Evolutionary conservation across 2,888 invertebrate genomes (phyloP).

Genomic region (Eurois occulta): DNA sequence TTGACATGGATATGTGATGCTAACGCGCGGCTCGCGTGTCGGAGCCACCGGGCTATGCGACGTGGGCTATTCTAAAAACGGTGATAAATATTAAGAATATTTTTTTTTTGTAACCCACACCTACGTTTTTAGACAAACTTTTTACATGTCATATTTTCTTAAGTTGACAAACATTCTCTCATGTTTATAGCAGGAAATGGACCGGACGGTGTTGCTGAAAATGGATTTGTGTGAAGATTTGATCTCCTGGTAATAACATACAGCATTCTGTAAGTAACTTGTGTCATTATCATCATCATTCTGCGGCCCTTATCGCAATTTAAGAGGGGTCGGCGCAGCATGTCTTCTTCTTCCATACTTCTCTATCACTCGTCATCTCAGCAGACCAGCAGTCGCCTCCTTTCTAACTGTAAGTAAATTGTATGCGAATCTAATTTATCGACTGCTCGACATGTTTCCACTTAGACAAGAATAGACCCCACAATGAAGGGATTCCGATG

Average conservation of each 20-base stretch:
- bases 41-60: slow-evolving; percentile 16
- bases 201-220: neutral
- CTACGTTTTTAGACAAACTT: neutral
- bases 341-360: too few species aligned
- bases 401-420: neutral
- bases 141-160: neutral
- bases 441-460: slow-evolving; percentile 17
- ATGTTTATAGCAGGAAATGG: neutral
- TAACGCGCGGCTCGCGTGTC: slow-evolving; percentile 66
- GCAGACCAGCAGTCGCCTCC: too few species aligned
- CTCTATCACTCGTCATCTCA: too few species aligned
- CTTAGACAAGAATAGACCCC: slow-evolving; percentile 35
- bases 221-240: neutral
- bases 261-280: too few species aligned
- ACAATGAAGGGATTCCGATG: slow-evolving; percentile 31
- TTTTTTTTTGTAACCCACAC: too few species aligned
- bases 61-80: slow-evolving; percentile 31
- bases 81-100: neutral
- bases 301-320: too few species aligned
- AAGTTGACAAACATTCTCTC: neutral
- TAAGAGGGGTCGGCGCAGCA: too few species aligned
- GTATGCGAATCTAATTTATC: neutral
- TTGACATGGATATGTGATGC: slow-evolving; percentile 63
- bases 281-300: too few species aligned
- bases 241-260: neutral